These are phyloP conservation scores for Myiothlypis chrysogaster DNA, from an alignment of 2,797 vertebrate genomes.

Conservation along the genomic window DNA sequence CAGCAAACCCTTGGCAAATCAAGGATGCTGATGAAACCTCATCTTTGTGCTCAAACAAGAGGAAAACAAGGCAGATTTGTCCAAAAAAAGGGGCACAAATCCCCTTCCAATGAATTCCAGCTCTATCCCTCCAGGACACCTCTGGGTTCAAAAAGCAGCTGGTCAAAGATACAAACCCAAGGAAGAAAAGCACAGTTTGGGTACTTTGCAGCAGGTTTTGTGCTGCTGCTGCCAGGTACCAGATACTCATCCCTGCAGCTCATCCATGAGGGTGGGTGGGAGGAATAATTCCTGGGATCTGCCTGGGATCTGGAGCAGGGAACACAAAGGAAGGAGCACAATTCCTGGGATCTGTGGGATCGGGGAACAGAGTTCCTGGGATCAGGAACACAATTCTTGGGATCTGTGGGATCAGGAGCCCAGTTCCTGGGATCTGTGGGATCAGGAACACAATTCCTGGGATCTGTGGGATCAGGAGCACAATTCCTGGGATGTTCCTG, in stretches of 20 bases:
- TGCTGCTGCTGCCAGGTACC: not conserved
- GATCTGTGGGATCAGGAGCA: too few species aligned
- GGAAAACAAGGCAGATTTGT: not conserved
- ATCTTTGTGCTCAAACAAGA: not conserved
- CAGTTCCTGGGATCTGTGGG: not conserved
- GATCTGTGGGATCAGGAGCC: not conserved
- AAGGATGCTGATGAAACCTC: not conserved
- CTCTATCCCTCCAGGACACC: not conserved
- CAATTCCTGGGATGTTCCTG: not conserved
- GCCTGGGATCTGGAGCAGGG: not conserved
- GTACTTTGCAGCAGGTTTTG: not conserved
- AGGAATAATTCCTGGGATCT: not conserved
- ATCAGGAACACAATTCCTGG: not conserved
- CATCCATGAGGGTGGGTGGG: rapidly evolving
- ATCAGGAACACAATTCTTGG: not conserved
- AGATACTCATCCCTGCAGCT: not conserved
- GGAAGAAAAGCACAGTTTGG: not conserved
- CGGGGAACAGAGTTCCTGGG: too few species aligned
- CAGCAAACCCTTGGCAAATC: rapidly evolving
- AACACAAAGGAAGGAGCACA: too few species aligned
- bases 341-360: not conserved
- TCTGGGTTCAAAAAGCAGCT: not conserved
- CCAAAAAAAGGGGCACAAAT: not conserved
- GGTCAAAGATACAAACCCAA: not conserved
- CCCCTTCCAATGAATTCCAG: not conserved